Evolutionary conservation across 2,797 vertebrate genomes (phyloP), one percentile per base, ranked within the genome.

Genomic region (Saxicola maurus): DNA sequence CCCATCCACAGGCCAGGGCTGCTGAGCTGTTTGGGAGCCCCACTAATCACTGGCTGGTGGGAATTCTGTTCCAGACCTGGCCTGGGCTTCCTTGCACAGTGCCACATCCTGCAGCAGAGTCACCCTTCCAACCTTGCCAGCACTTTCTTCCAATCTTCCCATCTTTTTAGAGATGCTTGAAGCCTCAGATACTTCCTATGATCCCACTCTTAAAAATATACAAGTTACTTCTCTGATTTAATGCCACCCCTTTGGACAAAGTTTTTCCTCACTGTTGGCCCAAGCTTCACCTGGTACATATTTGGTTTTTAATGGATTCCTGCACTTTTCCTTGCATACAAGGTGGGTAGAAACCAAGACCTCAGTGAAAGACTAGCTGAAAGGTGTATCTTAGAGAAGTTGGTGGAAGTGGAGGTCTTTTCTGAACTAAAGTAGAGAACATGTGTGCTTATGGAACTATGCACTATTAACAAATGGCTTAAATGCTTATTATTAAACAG

Each of bases 1-100:
- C 25, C 27, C 2, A 11, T 6, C 11, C 4, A 3, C 0, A 3
- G 30, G 17, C 13, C 53, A 37, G 42, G 31, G n/a, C 42, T 81
- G 42, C 25, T 46, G 62, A 42, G 24, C 6, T 31, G 27, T 69
- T 42, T 55, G 5, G 13, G 61, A 38, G 13, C 19, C 13, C 3
- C 1, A 3, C 3, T 11, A 33, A 14, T 11, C 35, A 8, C 30
- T 2, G 11, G 5, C 13, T 74, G 42, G 8, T 57, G 30, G 40
- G 18, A 75, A 75, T 28, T 16, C n/a, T 64, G 16, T 20, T 16
- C 18, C 25, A 68, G 33, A 18, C 38, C 28, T 79, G 24, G 3
- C 1, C 5, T 75, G 74, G 31, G 8, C 10, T 81, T 64, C 40
- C 37, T 59, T n/a, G 49, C 20, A 37, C 8, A 38, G 37, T 33